phyloP scores from a whole-genome alignment of 2,888 invertebrate species.

The Sarcophaga variegata region DNA sequence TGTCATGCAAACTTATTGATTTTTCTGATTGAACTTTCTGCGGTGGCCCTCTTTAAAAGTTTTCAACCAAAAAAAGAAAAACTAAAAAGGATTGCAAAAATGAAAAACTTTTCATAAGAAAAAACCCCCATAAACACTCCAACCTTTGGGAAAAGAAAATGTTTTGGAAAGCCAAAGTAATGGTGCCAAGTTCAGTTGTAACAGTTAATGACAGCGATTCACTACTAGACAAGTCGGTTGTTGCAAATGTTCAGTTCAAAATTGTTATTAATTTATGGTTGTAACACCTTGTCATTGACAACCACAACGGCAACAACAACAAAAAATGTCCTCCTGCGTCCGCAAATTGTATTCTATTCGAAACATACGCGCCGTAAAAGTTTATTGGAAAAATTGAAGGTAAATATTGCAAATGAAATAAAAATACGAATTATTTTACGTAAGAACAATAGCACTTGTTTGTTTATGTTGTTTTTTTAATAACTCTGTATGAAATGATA shows the following conservation, averaged over 20 bases:
- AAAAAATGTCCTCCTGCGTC: slow-evolving; percentile 23
- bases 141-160: background rate
- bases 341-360: slow-evolving; percentile 48
- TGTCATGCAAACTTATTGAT: slow-evolving; percentile 55
- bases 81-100: slow-evolving; percentile 34
- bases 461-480: background rate
- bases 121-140: background rate
- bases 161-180: slow-evolving; percentile 1
- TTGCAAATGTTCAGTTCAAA: slow-evolving; percentile 42
- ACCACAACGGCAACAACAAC: slow-evolving; percentile 1
- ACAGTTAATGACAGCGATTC: background rate
- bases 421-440: background rate
- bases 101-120: background rate
- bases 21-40: slow-evolving; percentile 33
- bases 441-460: background rate
- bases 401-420: slow-evolving; percentile 49
- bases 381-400: slow-evolving; percentile 68
- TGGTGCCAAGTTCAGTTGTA: slow-evolving; percentile 16
- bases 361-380: slow-evolving; percentile 62
- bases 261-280: slow-evolving; percentile 41
- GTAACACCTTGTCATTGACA: slow-evolving; percentile 1
- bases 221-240: background rate
- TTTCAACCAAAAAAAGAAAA: background rate
- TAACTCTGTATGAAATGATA: too few species aligned
- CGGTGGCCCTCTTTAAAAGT: background rate